Conservation (phyloP, 2,797 vertebrate genomes). For the Australoheros facetus region DNA sequence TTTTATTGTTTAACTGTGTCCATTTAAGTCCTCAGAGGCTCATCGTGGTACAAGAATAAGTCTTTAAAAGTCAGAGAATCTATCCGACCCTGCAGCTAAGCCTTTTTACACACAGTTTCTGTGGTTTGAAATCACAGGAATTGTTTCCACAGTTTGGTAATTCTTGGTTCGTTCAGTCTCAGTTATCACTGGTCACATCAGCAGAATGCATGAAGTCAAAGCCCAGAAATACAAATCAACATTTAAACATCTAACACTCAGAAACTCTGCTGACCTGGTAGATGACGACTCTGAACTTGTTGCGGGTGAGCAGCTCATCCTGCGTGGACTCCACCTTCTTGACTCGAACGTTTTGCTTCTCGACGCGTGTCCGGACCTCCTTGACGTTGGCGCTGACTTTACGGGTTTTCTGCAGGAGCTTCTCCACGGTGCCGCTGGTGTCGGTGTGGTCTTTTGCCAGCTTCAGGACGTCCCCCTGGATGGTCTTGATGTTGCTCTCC, state of each 20-base stretch:
- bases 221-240: too few relatives aligned
- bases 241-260: accelerated
- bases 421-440: slow-evolving; percentile 88
- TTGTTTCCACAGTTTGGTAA: too few relatives aligned
- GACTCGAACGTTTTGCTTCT: slow-evolving; percentile 89
- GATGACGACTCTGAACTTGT: slow-evolving; percentile 97
- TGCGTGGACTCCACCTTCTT: slow-evolving; percentile 94
- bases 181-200: too few relatives aligned
- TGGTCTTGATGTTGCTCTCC: slow-evolving; percentile 89
- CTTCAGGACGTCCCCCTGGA: slow-evolving; percentile 93
- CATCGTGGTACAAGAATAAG: neutral
- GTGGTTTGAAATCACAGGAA: too few relatives aligned
- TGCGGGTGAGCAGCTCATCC: slow-evolving; percentile 96
- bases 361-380: slow-evolving; percentile 91
- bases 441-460: slow-evolving; percentile 90
- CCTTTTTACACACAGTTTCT: accelerated
- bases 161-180: too few relatives aligned
- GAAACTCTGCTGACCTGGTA: slow-evolving; percentile 87
- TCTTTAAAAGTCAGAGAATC: accelerated
- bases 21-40: neutral
- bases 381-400: slow-evolving; percentile 95
- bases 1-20: neutral
- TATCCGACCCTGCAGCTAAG: neutral
- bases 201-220: neutral
- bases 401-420: slow-evolving; percentile 92